phyloP scores from a whole-genome alignment of 1,140 invertebrate species.

The Drosophila sp. region DNA sequence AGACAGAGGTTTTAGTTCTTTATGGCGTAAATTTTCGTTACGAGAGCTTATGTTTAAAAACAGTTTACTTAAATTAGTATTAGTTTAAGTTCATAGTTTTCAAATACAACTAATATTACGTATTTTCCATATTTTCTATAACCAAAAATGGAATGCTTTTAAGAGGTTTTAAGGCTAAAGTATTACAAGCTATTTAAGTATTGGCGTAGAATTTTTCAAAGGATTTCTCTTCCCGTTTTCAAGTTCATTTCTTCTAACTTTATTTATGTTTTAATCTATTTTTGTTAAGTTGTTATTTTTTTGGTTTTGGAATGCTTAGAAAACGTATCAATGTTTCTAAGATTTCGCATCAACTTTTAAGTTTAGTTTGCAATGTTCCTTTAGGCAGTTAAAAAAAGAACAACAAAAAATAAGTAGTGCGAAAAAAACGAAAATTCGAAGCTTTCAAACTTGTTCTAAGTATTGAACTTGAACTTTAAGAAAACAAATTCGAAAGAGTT shows the following conservation, averaged over 20 bases:
- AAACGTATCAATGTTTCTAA: conserved; percentile 1
- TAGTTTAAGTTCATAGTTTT: conserved; percentile 33
- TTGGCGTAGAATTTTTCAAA: conserved; percentile 65
- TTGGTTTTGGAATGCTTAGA: conserved; percentile 25
- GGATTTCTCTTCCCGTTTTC: conserved; percentile 8
- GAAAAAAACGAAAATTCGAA: conserved; percentile 17
- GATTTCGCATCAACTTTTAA: conserved; percentile 21
- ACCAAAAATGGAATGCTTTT: conserved; percentile 55
- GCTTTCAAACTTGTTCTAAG: conserved; percentile 16
- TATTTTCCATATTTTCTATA: conserved; percentile 33
- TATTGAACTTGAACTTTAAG: conserved; percentile 3
- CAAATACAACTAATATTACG: conserved; percentile 44
- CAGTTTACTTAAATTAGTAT: conserved; percentile 49
- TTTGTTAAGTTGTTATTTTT: conserved; percentile 11
- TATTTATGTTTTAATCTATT: conserved; percentile 6
- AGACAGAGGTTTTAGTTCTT: neutral
- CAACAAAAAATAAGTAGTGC: neutral
- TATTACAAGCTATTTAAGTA: conserved; percentile 80
- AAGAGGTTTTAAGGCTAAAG: conserved; percentile 47
- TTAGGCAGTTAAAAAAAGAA: conserved; percentile 40
- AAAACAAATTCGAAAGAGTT: neutral
- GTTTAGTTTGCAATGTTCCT: conserved; percentile 26
- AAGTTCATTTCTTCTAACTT: conserved; percentile 6
- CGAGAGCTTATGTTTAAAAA: conserved; percentile 32
- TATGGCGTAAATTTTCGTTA: neutral